Percentiles rank a stretch among this genome's conserved stretches.
Evolutionary conservation across 2,113 vertebrate genomes (phyloP).

Genomic region (Platysternon megacephalum): DNA sequence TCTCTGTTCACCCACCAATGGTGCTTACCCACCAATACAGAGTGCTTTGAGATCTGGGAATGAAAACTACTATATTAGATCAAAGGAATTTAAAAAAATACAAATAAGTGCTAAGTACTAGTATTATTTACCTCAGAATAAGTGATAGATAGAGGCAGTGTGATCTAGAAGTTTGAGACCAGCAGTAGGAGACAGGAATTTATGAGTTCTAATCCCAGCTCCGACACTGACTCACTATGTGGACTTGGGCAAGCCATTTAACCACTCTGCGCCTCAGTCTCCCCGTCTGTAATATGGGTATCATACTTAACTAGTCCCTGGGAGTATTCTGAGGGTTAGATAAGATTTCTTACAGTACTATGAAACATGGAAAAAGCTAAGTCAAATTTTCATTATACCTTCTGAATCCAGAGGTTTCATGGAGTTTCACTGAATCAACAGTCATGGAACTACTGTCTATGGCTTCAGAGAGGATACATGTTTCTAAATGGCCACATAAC

Average conservation of each 20-base stretch:
- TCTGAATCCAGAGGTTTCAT: not conserved
- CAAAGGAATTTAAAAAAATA: not conserved
- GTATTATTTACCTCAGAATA: not conserved
- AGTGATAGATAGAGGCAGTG: not conserved
- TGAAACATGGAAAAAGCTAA: fast-evolving
- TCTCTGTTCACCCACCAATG: not conserved
- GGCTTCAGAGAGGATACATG: not conserved
- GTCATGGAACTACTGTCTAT: not conserved
- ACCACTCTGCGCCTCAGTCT: not conserved
- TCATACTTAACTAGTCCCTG: not conserved
- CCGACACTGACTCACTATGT: not conserved
- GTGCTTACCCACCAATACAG: not conserved
- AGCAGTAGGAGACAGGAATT: not conserved
- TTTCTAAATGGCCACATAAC: not conserved
- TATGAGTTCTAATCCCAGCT: not conserved
- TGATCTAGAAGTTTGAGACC: not conserved
- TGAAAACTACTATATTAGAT: not conserved
- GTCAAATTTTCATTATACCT: not conserved
- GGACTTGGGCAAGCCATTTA: not conserved
- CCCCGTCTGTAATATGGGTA: not conserved
- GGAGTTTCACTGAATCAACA: not conserved
- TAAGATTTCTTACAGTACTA: not conserved
- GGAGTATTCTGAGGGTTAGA: fast-evolving
- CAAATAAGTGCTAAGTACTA: not conserved
- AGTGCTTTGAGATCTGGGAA: not conserved